phyloP scores from a whole-genome alignment of 2,113 vertebrate genomes.

The Gymnogyps californianus region DNA sequence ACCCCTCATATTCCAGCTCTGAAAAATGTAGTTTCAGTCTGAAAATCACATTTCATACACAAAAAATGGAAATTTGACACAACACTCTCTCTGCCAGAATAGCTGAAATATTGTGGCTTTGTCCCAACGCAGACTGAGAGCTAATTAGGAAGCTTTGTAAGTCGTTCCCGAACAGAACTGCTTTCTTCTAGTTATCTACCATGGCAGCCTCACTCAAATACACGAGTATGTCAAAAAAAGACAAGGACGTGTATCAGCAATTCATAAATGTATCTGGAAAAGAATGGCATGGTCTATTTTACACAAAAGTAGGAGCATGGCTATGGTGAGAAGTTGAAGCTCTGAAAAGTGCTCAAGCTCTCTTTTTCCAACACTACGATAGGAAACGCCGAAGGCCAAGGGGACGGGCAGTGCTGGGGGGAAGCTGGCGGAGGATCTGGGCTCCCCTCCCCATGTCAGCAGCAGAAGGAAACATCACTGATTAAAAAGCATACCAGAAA shows the following conservation, averaged over 20 bases:
- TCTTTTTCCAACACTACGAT: rapidly evolving
- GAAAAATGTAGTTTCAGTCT: not conserved
- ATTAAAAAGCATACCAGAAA: not conserved
- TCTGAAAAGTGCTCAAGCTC: not conserved
- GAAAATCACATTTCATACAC: constrained; percentile 33
- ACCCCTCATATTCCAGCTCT: not conserved
- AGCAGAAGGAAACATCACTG: not conserved
- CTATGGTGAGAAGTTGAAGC: not conserved
- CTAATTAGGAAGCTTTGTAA: constrained; percentile 48
- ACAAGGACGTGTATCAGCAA: not conserved
- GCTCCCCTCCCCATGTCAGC: not conserved
- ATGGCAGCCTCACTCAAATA: not conserved
- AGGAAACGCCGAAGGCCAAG: not conserved
- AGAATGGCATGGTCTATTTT: not conserved
- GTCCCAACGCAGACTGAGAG: constrained; percentile 18
- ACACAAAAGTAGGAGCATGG: not conserved
- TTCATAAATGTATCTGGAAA: not conserved
- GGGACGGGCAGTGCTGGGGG: not conserved
- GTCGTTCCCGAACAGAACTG: not conserved
- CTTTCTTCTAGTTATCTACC: constrained; percentile 10
- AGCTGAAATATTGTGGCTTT: constrained; percentile 46
- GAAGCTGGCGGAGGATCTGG: not conserved
- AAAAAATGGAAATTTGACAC: constrained; percentile 43
- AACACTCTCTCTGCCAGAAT: constrained; percentile 2
- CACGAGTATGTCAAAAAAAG: not conserved